Evolutionary conservation across 2,113 vertebrate genomes (phyloP).

Genomic region (Pampusana beccarii): DNA sequence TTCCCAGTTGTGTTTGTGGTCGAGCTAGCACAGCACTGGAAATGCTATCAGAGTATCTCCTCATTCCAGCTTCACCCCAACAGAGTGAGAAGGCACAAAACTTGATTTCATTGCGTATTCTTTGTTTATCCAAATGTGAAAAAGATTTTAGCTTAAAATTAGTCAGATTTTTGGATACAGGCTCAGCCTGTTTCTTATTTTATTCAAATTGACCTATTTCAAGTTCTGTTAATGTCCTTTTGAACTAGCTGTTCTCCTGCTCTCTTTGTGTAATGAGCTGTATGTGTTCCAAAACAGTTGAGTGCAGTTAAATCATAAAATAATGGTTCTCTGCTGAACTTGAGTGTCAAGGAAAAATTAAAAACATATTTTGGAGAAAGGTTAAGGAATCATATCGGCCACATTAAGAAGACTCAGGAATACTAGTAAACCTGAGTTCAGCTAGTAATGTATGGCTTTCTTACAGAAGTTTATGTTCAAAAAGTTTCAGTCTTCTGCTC

Average conservation of each 20-base stretch:
- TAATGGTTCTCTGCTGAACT: neutral
- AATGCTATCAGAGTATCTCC: neutral
- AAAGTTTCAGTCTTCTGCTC: neutral
- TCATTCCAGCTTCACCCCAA: neutral
- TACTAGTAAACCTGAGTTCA: neutral
- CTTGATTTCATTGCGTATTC: neutral
- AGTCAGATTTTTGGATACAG: neutral
- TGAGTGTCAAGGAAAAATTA: slow-evolving; percentile 6
- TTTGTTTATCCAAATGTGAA: neutral
- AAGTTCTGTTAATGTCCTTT: neutral
- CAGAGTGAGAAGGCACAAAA: neutral
- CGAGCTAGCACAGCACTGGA: neutral
- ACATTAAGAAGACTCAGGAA: neutral
- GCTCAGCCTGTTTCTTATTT: neutral
- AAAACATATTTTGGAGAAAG: slow-evolving; percentile 21
- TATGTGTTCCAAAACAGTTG: neutral
- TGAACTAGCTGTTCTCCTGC: neutral
- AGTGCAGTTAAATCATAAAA: slow-evolving; percentile 29
- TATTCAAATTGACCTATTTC: neutral
- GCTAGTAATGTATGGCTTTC: neutral
- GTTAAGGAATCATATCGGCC: slow-evolving; percentile 6
- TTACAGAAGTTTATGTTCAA: neutral
- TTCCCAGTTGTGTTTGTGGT: neutral
- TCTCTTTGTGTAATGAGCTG: neutral
- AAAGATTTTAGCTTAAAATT: neutral